Base-by-base conservation (phyloP, 2,113 vertebrate species). In the Cavia aperea region DNA sequence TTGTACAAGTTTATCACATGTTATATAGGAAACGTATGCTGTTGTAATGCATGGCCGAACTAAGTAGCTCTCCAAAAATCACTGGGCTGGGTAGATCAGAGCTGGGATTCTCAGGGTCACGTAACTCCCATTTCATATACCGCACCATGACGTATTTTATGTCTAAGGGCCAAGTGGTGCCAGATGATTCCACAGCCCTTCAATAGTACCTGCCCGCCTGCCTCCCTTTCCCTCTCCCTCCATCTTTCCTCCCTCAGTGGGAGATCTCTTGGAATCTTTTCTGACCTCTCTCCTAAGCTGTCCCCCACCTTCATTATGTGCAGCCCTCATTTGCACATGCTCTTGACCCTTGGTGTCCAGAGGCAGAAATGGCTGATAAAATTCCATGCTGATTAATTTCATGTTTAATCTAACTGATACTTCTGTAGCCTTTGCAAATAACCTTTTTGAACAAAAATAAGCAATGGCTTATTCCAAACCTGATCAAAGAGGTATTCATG, bases 401-500 rank as follows among this genome's bases (percentile, higher is more conserved):
- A 97, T 97, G 96, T 97, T 98, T 98, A 98, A 98, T 97, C 97
- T 97, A 98, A 97, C 96, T 36, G 83, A 97, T 97, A 97, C 95
- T 97, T 97, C 96, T 95, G 95, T 97, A 97, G 96, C 96, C 93
- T 97, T 98, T 97, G 97, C 97, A 97, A 98, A 98, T 98, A 97
- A 97, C 97, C 97, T 97, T 97, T 97, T 97, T 97, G 97, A 97
- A 98, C 96, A 97, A 98, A 97, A 97, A 97, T 96, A 97, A 97
- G 97, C 97, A 97, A 96, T 86, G 95, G 97, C 97, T 98, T 97
- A 97, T 97, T 98, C 97, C 97, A 97, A 97, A 97, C 95, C 97
- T 96, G 96, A 98, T 98, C 98, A 98, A 98, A 98, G 97, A 97
- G 93, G 96, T 97, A 96, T 33, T 79, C 96, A 95, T 97, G 97